Evolutionary conservation across 2,888 invertebrate genomes (phyloP), one percentile per base, ranked within the genome.

Genomic region (Sphaeridia pumilis): DNA sequence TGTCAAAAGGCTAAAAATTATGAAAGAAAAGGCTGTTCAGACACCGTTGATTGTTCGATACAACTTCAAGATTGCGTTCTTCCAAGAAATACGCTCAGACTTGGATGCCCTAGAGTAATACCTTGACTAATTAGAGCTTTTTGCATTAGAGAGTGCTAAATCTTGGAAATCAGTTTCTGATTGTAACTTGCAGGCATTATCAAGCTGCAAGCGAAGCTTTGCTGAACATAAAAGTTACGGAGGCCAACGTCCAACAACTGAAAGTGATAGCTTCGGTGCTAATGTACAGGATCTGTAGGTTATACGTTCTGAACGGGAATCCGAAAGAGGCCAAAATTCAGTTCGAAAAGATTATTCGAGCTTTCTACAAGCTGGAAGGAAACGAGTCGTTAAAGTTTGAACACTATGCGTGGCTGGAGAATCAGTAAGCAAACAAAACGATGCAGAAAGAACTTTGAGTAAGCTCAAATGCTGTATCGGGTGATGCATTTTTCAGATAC

Each of bases 1-100:
- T 2, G 50, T 60, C 12, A 55, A 61, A 21, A 56, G 56, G 22
- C 45, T 63, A 1, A 58, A 54, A 64, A 93, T 94, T 68, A 85
- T 88, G 67, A 77, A 94, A 31, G 90, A 90, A 65, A 88, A 88
- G 72, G 85, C 84, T 12, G 83, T 84, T 21, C 94, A 95, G 72
- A 88, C 87, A 70, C 84, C 87, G 66, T 76, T 98, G 49, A 87
- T 87, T 75, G 90, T 97, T 25, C 75, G 98, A 28, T 95, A 97
- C 73, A 89, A 94, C 68, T 95, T 94, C 69, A 99, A 98, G 74
- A 81, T 95, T 70, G 98, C 87, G 0, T 95, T 93, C 73, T 80
- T 93, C 49, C 87, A 87, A 67, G 98, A 98, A 73, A 72, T 98
- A 58, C 84, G 87, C 66, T 90, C 93, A 69, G 97, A 95, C 69